Evolutionary conservation across 1,140 invertebrate species (phyloP).

Genomic region (Phocides pigmalion): DNA sequence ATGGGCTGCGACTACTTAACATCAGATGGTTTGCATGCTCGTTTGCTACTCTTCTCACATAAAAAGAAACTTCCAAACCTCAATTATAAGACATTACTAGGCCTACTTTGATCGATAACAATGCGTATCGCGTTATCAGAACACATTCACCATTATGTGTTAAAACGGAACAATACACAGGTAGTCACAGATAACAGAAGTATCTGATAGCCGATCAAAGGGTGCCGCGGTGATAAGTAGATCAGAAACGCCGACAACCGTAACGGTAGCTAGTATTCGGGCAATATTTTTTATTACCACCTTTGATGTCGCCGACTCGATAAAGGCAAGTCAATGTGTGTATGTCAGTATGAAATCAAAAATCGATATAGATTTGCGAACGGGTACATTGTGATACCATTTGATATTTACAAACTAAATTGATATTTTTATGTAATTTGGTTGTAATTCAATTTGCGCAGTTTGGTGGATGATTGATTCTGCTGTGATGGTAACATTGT

Average conservation of each 20-base stretch:
- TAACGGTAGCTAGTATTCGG: conserved; percentile 65
- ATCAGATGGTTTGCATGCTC: too few species aligned
- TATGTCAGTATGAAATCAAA: conserved; percentile 40
- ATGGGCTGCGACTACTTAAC: too few species aligned
- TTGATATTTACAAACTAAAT: too few species aligned
- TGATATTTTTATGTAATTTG: too few species aligned
- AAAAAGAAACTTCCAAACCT: background rate
- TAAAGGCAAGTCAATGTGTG: conserved; percentile 35
- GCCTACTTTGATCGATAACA: conserved; percentile 18
- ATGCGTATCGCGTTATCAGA: conserved; percentile 48
- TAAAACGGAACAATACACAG: conserved; percentile 70
- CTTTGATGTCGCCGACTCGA: conserved; percentile 64
- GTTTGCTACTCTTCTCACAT: too few species aligned
- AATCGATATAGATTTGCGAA: conserved; percentile 32
- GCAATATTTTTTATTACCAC: conserved; percentile 66
- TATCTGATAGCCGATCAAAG: conserved; percentile 71
- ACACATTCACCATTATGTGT: conserved; percentile 59
- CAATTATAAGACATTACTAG: conserved; percentile 7
- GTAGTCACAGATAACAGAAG: conserved; percentile 72
- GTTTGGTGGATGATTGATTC: too few species aligned
- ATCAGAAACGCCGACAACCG: conserved; percentile 66
- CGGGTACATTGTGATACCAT: conserved; percentile 2
- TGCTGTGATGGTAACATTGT: too few species aligned
- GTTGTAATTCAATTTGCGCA: too few species aligned
- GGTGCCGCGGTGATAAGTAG: conserved; percentile 58